Evolutionary conservation across 2,113 vertebrate species (phyloP).

Genomic region (Gasterosteus nipponicus): DNA sequence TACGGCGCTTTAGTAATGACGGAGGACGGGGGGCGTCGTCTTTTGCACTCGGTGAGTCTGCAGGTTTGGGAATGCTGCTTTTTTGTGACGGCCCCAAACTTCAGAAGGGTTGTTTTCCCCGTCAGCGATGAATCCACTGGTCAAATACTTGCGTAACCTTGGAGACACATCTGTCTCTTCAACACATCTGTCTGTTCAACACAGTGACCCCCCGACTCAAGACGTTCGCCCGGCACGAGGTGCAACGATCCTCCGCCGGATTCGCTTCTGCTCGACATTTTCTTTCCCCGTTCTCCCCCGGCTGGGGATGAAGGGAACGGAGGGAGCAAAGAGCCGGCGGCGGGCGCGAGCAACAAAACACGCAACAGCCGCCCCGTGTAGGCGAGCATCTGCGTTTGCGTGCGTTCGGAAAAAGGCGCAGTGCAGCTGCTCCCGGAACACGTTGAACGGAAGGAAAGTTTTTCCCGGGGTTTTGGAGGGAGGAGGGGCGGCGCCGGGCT

Average conservation of each 20-base stretch:
- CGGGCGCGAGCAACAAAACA: slow-evolving; percentile 70
- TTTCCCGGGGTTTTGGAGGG: slow-evolving; percentile 10
- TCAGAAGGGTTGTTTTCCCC: no score
- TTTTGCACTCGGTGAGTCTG: background rate
- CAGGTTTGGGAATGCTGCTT: background rate
- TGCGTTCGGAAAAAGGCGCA: background rate
- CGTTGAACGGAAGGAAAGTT: slow-evolving; percentile 33
- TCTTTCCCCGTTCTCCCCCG: background rate
- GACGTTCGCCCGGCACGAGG: slow-evolving; percentile 29
- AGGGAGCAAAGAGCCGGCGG: slow-evolving; percentile 57
- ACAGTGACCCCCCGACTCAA: slow-evolving; percentile 26
- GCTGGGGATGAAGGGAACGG: slow-evolving; percentile 53
- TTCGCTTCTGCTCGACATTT: slow-evolving; percentile 41
- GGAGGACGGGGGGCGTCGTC: background rate
- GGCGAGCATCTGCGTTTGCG: slow-evolving; percentile 55
- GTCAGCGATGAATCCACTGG: no score
- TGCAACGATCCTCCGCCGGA: background rate
- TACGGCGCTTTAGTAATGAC: slow-evolving; percentile 3
- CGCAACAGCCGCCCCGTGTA: slow-evolving; percentile 54
- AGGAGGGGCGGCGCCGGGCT: no score
- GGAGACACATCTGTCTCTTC: no score
- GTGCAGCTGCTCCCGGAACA: slow-evolving; percentile 55
- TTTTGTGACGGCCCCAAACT: background rate
- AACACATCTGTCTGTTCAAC: slow-evolving; percentile 30
- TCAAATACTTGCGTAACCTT: no score